Conservation (phyloP, 37 sponge, comb jelly and placozoan genomes). For the Tethya wilhelma region DNA sequence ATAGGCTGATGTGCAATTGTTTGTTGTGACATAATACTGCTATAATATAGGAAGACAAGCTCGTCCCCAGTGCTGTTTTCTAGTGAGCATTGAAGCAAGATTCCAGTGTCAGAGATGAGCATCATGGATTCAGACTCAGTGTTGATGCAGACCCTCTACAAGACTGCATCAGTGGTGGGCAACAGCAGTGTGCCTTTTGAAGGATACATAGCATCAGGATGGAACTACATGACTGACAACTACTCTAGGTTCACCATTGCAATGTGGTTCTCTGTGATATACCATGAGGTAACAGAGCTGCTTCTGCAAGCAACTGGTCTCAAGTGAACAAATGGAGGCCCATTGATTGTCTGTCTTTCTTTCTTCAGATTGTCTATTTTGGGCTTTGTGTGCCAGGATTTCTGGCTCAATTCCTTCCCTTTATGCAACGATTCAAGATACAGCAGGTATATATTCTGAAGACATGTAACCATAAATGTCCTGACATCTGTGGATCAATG, state of each 20-base stretch:
- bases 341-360: neutral
- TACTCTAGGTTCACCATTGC: conserved; percentile 81
- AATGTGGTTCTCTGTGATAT: conserved; percentile 56
- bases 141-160: conserved; percentile 19
- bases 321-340: neutral
- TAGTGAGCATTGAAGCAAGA: too few relatives aligned
- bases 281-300: conserved; percentile 78
- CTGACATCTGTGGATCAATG: neutral
- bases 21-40: too few relatives aligned
- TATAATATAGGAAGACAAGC: too few relatives aligned
- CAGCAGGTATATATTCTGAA: conserved; percentile 74
- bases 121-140: too few relatives aligned
- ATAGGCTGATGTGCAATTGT: too few relatives aligned
- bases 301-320: neutral
- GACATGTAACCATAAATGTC: too few relatives aligned
- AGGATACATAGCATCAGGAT: conserved; percentile 45
- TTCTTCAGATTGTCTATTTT: conserved; percentile 78
- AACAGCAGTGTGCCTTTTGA: conserved; percentile 54
- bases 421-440: conserved; percentile 82
- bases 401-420: conserved; percentile 78
- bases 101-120: too few relatives aligned
- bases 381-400: conserved; percentile 87
- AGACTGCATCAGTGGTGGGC: conserved; percentile 24
- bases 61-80: too few relatives aligned
- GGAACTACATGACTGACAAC: conserved; percentile 76